These are phyloP conservation scores for Raja brachyura DNA, from an alignment of 2,113 vertebrate genomes.

Conservation along the genomic window DNA sequence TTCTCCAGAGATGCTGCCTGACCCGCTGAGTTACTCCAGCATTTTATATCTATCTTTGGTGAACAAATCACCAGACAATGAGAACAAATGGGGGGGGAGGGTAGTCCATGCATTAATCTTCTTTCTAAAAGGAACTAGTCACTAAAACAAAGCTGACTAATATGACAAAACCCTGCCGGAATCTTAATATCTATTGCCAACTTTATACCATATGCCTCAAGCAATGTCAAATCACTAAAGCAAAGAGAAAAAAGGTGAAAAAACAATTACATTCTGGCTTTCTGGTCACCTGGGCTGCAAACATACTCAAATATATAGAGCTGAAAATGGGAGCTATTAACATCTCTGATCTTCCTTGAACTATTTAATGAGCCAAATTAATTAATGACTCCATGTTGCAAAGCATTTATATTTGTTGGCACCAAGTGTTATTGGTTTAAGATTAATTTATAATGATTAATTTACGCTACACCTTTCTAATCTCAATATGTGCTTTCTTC, in stretches of 20 bases:
- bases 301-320: not conserved
- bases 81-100: not conserved
- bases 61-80: not conserved
- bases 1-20: too few species aligned
- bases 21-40: too few species aligned
- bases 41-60: too few species aligned
- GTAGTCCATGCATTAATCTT: not conserved
- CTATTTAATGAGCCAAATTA: not conserved
- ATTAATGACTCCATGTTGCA: not conserved
- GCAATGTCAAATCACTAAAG: too few species aligned
- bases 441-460: not conserved
- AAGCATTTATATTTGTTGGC: not conserved
- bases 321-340: slow-evolving; percentile 1
- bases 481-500: not conserved
- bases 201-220: not conserved
- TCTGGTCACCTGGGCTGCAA: not conserved
- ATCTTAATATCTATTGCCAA: not conserved
- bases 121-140: not conserved
- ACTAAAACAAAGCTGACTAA: not conserved
- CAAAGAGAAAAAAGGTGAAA: not conserved
- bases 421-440: not conserved
- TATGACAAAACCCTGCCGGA: not conserved
- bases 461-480: not conserved
- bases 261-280: not conserved
- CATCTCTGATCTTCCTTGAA: not conserved